Conservation (phyloP, 2,888 invertebrate species). For the Augochlorella aurata region DNA sequence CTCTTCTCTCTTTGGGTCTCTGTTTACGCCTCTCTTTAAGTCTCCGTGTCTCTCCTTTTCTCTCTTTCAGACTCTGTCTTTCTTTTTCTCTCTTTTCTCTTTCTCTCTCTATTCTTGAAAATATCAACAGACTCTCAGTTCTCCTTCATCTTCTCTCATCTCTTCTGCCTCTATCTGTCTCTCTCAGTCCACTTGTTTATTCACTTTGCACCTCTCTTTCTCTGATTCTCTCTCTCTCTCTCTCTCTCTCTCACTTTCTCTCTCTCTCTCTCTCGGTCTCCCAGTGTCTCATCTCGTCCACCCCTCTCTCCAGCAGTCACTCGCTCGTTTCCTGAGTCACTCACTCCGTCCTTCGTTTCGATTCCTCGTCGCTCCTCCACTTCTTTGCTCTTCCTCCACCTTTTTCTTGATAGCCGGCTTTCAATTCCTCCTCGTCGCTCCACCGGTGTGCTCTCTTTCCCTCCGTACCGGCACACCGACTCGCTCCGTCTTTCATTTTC, state of each 20-base stretch:
- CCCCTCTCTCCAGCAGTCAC: not conserved
- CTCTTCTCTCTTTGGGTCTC: no score
- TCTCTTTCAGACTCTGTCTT: not conserved
- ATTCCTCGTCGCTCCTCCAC: not conserved
- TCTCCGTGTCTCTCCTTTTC: slow-evolving; percentile 3
- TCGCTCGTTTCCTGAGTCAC: not conserved
- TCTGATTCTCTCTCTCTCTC: slow-evolving; percentile 11
- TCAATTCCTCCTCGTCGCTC: not conserved
- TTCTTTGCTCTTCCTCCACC: not conserved
- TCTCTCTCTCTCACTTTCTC: not conserved
- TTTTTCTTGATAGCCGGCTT: not conserved
- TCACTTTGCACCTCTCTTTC: slow-evolving; percentile 49
- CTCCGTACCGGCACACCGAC: no score
- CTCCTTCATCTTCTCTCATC: not conserved
- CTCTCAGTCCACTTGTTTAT: slow-evolving; percentile 33
- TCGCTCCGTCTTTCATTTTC: no score
- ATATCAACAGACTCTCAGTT: not conserved
- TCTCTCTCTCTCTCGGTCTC: not conserved
- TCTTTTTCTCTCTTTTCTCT: slow-evolving; percentile 21
- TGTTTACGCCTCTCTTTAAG: not conserved
- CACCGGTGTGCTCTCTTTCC: not conserved
- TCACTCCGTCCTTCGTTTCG: not conserved
- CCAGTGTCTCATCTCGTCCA: no score
- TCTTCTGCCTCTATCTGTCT: no score
- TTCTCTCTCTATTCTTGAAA: not conserved